Conservation (phyloP, 2,888 invertebrate species). For the Pollenia amentaria region DNA sequence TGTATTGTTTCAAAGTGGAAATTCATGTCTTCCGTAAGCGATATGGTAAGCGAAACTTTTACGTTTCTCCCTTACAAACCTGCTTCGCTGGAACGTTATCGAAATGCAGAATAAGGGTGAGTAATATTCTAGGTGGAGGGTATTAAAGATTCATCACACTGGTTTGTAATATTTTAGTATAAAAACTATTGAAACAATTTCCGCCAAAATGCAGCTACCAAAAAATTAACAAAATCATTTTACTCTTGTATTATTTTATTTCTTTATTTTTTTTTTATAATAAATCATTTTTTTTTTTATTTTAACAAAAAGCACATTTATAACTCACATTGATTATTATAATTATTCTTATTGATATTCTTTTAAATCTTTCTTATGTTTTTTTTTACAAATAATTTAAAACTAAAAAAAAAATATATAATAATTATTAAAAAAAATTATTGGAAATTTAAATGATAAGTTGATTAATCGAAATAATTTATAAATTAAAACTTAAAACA, state of each 20-base stretch:
- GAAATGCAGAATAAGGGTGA: too few relatives aligned
- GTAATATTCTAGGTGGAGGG: too few relatives aligned
- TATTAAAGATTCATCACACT: too few relatives aligned
- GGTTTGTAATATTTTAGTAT: too few relatives aligned
- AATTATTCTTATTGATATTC: constrained; percentile 51
- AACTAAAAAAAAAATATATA: constrained; percentile 42
- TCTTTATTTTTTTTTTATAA: constrained; percentile 52
- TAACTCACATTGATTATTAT: constrained; percentile 75
- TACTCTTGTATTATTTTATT: constrained; percentile 37
- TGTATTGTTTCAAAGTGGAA: too few relatives aligned
- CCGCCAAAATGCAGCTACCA: too few relatives aligned
- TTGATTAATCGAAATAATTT: constrained; percentile 45
- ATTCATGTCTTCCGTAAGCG: too few relatives aligned
- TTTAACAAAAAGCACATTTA: constrained; percentile 77
- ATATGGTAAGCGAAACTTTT: too few relatives aligned
- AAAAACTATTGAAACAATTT: too few relatives aligned
- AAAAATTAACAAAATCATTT: background rate
- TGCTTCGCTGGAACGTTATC: too few relatives aligned
- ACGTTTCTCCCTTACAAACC: too few relatives aligned
- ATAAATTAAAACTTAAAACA: constrained; percentile 42
- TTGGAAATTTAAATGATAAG: constrained; percentile 19
- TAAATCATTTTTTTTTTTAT: constrained; percentile 72
- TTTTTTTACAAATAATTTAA: constrained; percentile 67
- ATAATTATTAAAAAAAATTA: constrained; percentile 31
- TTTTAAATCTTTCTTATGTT: constrained; percentile 17